These are phyloP conservation scores for Tiliqua scincoides DNA, from an alignment of 2,113 vertebrate species.

Conservation along the genomic window DNA sequence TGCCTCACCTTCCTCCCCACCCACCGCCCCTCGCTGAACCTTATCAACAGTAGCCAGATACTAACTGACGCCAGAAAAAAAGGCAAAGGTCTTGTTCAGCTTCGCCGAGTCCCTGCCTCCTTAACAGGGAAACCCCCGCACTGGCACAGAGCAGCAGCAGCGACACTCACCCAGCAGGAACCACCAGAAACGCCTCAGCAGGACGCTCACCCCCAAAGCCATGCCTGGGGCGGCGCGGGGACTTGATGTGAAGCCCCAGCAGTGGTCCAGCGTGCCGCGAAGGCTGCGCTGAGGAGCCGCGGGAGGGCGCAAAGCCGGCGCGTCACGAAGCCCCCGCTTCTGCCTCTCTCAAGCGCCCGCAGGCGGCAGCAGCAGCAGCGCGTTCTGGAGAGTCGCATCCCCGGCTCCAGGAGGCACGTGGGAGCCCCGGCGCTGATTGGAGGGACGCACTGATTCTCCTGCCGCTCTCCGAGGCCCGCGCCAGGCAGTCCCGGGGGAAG, in stretches of 20 bases:
- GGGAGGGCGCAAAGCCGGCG: not conserved
- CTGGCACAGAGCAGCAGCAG: not conserved
- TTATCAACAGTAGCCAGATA: too few relatives aligned
- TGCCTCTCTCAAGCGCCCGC: not conserved
- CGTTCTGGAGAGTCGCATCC: too few relatives aligned
- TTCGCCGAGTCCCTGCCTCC: not conserved
- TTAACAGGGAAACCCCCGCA: not conserved
- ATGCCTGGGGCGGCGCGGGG: not conserved
- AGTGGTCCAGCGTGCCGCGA: not conserved
- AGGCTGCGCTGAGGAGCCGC: not conserved
- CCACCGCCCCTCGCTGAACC: too few relatives aligned
- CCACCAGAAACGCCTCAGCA: constrained; percentile 59
- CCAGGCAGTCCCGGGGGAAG: too few relatives aligned
- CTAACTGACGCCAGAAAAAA: too few relatives aligned
- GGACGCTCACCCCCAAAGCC: constrained; percentile 1
- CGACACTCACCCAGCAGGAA: constrained; percentile 62
- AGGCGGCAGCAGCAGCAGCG: not conserved
- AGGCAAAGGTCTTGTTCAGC: too few relatives aligned
- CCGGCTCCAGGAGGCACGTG: not conserved
- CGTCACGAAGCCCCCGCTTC: too few relatives aligned
- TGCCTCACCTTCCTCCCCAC: too few relatives aligned
- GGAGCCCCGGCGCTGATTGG: not conserved
- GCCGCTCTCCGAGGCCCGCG: too few relatives aligned
- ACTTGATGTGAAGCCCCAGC: not conserved
- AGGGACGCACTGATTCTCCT: too few relatives aligned